Percentiles rank a stretch among this genome's conserved stretches.
Conservation (phyloP, 2,113 vertebrate genomes). For the Camelus bactrianus region DNA sequence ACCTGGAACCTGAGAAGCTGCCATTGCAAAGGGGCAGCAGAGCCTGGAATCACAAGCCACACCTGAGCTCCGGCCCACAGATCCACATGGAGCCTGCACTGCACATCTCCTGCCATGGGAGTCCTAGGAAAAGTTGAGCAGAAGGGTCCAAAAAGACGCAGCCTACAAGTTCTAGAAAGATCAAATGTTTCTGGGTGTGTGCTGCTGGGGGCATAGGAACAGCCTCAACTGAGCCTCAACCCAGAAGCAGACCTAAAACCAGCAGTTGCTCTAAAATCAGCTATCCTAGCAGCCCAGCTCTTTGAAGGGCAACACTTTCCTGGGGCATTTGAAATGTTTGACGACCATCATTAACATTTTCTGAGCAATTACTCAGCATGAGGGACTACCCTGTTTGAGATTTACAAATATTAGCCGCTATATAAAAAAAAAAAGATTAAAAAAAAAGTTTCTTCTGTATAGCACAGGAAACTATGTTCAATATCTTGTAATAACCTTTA, state of each 20-base stretch:
- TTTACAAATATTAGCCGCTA: too few species aligned
- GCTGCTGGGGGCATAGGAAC: background rate
- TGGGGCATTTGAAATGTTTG: background rate
- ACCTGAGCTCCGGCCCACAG: background rate
- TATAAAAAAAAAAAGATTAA: too few species aligned
- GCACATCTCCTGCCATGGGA: background rate
- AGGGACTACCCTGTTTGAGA: background rate
- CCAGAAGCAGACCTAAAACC: background rate
- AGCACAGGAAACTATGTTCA: too few species aligned
- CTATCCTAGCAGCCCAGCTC: background rate
- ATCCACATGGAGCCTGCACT: background rate
- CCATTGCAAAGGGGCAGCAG: background rate
- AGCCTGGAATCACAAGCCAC: background rate
- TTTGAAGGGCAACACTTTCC: background rate
- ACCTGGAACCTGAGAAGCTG: background rate
- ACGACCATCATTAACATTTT: background rate
- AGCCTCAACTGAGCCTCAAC: background rate
- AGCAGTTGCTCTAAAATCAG: background rate
- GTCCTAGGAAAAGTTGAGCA: background rate
- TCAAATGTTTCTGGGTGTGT: background rate
- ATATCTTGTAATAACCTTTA: too few species aligned
- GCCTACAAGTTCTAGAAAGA: conserved; percentile 24
- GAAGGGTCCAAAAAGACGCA: background rate
- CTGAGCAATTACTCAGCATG: background rate
- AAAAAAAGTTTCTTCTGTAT: too few species aligned